Evolutionary conservation across 2,113 vertebrate genomes (phyloP).

Genomic region (Misgurnus mizolepis): DNA sequence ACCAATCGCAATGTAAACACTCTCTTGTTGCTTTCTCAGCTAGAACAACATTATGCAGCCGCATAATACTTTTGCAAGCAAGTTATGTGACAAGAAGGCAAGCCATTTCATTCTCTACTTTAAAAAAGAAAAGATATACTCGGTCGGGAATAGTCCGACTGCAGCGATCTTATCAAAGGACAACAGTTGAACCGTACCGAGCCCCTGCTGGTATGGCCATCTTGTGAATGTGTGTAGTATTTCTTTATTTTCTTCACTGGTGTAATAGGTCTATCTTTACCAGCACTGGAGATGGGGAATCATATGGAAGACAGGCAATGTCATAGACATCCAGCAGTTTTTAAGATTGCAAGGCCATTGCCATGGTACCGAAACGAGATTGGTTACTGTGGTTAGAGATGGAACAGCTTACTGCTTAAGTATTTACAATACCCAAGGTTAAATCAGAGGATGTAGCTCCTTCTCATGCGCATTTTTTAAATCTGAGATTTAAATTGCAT

Average conservation of each 20-base stretch:
- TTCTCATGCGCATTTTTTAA: not conserved
- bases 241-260: constrained; percentile 21
- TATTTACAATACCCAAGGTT: constrained; percentile 34
- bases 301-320: constrained; percentile 29
- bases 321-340: constrained; percentile 41
- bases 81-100: constrained; percentile 12
- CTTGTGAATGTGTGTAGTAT: constrained; percentile 17
- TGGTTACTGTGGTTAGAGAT: constrained; percentile 41
- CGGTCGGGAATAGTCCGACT: constrained; percentile 15
- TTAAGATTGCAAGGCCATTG: constrained; percentile 42
- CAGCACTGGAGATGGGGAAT: constrained; percentile 26
- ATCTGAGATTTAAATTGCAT: constrained; percentile 25
- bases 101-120: constrained; percentile 2
- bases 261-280: constrained; percentile 35
- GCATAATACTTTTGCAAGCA: constrained; percentile 10
- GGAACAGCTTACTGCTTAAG: constrained; percentile 34
- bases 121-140: not conserved
- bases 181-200: constrained; percentile 8
- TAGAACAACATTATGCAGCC: not conserved
- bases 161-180: constrained; percentile 22
- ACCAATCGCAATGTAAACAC: constrained; percentile 26
- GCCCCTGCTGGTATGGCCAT: constrained; percentile 40
- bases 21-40: constrained; percentile 21
- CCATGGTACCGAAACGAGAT: constrained; percentile 34
- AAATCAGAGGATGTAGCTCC: not conserved